Percentiles rank a stretch among this genome's conserved stretches.
Evolutionary conservation across 2,888 invertebrate genomes (phyloP).

Genomic region (Chironomus riparius): DNA sequence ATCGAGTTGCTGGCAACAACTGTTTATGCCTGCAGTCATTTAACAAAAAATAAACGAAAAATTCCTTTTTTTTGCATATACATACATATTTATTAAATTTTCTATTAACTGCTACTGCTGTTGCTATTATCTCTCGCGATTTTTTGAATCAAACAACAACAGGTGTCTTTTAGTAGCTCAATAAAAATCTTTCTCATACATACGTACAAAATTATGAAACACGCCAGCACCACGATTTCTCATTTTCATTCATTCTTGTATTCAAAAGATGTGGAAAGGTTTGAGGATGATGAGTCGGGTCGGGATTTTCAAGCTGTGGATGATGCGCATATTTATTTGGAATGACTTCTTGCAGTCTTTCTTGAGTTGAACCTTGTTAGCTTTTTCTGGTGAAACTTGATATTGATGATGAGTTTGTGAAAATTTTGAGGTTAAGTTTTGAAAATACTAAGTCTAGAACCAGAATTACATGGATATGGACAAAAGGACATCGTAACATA

Average conservation of each 20-base stretch:
- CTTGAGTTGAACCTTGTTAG: not conserved
- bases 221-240: too few species aligned
- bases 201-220: not conserved
- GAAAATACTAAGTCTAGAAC: too few species aligned
- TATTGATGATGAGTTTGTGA: too few species aligned
- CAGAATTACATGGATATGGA: too few species aligned
- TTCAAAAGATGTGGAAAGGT: too few species aligned
- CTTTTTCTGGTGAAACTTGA: not conserved
- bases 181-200: not conserved
- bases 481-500: too few species aligned
- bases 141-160: not conserved
- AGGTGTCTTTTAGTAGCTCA: conserved; percentile 21
- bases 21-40: conserved; percentile 22
- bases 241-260: too few species aligned
- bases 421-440: too few species aligned
- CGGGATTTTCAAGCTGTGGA: too few species aligned
- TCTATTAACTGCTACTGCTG: conserved; percentile 9
- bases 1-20: not conserved
- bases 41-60: conserved; percentile 4
- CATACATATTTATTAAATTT: not conserved
- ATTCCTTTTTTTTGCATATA: not conserved
- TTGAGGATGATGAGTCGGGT: not conserved
- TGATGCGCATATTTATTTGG: too few species aligned
- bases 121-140: not conserved
- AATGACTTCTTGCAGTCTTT: not conserved